Evolutionary conservation across 2,113 vertebrate species (phyloP), one percentile per base, ranked within the genome.

Genomic region (Prinia subflava): DNA sequence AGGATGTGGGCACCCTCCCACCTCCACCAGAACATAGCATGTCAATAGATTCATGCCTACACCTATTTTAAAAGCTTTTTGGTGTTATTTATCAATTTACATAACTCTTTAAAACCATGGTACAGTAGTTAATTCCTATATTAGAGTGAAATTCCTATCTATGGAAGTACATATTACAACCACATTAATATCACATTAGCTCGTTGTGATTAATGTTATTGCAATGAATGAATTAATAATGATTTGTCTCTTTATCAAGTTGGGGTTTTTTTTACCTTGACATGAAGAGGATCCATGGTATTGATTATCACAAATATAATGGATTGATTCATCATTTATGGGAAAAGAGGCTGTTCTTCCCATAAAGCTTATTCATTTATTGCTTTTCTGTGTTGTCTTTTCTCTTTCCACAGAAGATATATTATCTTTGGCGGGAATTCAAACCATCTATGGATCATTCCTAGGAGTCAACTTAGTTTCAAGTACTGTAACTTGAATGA

Each of bases 301-400:
- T 98, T 97, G 98, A 98, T 98, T 97, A 98, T 98, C 87, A 98
- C 96, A 98, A 98, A 98, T 98, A 97, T 97, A 98, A 97, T 96
- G 95, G 97, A 98, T 98, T 97, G 97, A 96, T 98, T 98, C 96
- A 96, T 97, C 98, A 97, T 97, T 98, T 98, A 98, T 98, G 98
- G 98, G 98, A 98, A 98, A 97, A 92, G 94, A 96, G 65, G 81
- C 92, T 97, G 81, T 90, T 96, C 96, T 98, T 98, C 97, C 98
- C 97, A 98, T 98, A 98, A 98, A 97, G 86, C 89, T 96, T 88
- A 78, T 76, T 82, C 79, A 92, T 59, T 76, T 68, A 91, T 86
- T 92, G 79, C 71, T 16, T 76, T 70, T 78, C 46, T 23, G 63
- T 25, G 28, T 30, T 74, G 67, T 10, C 11, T 64, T 77, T 68